Evolutionary conservation across 2,797 vertebrate species (phyloP).

Genomic region (Denticeps clupeoides): DNA sequence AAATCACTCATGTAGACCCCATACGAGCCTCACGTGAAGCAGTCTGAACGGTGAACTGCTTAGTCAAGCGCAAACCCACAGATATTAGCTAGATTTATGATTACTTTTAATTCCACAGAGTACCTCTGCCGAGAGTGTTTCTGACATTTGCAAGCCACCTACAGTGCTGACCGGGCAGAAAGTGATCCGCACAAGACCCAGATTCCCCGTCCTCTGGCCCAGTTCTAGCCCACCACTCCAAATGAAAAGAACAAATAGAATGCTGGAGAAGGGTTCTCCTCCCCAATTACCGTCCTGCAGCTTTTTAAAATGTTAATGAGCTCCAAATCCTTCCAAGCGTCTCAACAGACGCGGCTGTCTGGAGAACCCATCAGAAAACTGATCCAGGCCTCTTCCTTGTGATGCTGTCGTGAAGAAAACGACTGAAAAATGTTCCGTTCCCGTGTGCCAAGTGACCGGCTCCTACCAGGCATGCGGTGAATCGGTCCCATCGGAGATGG

Average conservation of each 20-base stretch:
- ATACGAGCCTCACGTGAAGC: too few relatives aligned
- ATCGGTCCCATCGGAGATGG: too few relatives aligned
- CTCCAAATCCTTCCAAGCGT: slow-evolving; percentile 6
- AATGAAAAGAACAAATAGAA: slow-evolving; percentile 18
- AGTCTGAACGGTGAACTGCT: too few relatives aligned
- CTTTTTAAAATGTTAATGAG: slow-evolving; percentile 36
- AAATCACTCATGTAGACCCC: too few relatives aligned
- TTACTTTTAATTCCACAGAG: slow-evolving; percentile 34
- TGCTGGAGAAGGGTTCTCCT: slow-evolving; percentile 21
- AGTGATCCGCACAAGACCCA: slow-evolving; percentile 17
- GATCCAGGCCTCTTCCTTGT: background rate
- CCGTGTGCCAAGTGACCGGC: too few relatives aligned
- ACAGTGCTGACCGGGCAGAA: slow-evolving; percentile 29
- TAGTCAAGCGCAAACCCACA: too few relatives aligned
- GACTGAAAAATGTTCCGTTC: too few relatives aligned
- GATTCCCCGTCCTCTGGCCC: slow-evolving; percentile 21
- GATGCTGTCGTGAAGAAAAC: too few relatives aligned
- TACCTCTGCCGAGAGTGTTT: slow-evolving; percentile 23
- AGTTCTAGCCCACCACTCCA: slow-evolving; percentile 8
- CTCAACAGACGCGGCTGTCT: slow-evolving; percentile 6
- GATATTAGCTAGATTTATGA: slow-evolving; percentile 41
- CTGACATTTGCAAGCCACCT: slow-evolving; percentile 14
- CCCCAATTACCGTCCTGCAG: slow-evolving; percentile 28
- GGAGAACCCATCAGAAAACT: background rate
- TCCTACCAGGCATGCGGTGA: too few relatives aligned